Conservation (phyloP, 2,888 invertebrate genomes). For the Eulithis prunata region DNA sequence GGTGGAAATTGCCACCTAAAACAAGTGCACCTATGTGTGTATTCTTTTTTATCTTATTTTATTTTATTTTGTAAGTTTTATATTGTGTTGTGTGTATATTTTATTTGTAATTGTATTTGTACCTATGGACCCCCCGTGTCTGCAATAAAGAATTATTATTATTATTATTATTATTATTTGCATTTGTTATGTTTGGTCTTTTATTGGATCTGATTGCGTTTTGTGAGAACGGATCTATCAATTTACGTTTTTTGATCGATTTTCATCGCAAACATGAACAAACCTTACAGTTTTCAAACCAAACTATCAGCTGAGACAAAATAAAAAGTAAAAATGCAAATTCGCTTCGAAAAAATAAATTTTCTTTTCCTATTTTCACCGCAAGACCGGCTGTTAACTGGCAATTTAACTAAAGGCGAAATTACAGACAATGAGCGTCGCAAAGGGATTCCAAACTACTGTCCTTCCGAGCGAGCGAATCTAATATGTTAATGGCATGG, state of each 20-base stretch:
- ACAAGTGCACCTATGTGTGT: too few species aligned
- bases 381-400: slow-evolving; percentile 35
- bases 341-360: slow-evolving; percentile 19
- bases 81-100: too few species aligned
- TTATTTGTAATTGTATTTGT: too few species aligned
- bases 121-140: too few species aligned
- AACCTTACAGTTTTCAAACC: neutral
- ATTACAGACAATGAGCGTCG: slow-evolving; percentile 42
- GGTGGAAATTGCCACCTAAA: too few species aligned
- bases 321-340: slow-evolving; percentile 2
- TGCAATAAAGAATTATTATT: too few species aligned
- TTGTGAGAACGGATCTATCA: slow-evolving; percentile 1
- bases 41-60: too few species aligned
- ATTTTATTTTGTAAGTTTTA: too few species aligned
- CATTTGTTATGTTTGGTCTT: slow-evolving; percentile 24
- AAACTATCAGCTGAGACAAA: neutral
- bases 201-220: slow-evolving; percentile 19
- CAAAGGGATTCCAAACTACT: slow-evolving; percentile 40
- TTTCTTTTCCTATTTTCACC: slow-evolving; percentile 28
- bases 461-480: slow-evolving; percentile 47
- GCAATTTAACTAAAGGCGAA: slow-evolving; percentile 44
- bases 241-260: neutral
- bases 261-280: neutral
- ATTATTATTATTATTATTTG: too few species aligned
- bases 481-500: slow-evolving; percentile 57